phyloP scores from a whole-genome alignment of 92 coral and sea anemone species.

The Parazoanthus swiftii region DNA sequence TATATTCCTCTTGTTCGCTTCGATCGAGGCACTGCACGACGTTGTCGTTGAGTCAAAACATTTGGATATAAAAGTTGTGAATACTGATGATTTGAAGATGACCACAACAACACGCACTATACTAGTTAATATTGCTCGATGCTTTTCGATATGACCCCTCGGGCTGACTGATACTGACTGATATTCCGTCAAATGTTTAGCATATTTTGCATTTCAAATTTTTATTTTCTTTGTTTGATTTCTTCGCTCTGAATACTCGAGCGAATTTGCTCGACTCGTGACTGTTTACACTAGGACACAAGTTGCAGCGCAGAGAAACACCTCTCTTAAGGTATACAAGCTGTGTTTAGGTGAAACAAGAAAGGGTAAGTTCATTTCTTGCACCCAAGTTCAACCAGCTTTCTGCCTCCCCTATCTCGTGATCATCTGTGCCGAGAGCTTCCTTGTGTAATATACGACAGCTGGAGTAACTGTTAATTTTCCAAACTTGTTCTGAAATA shows the following conservation, averaged over 20 bases:
- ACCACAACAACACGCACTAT: not conserved
- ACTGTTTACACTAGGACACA: not conserved
- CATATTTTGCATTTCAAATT: slow-evolving; percentile 44
- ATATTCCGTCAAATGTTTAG: not conserved
- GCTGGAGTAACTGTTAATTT: not conserved
- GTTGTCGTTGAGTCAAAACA: not conserved
- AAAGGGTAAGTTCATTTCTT: slow-evolving; percentile 8
- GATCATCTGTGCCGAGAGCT: not conserved
- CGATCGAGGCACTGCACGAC: not conserved
- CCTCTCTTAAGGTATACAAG: not conserved
- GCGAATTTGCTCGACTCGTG: slow-evolving; percentile 5
- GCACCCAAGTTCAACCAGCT: not conserved
- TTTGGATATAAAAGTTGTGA: not conserved
- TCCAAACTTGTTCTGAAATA: not conserved
- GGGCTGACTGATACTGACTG: not conserved
- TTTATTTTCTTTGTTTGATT: slow-evolving; percentile 36
- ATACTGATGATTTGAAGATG: not conserved
- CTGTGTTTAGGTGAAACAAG: not conserved
- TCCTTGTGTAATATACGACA: not conserved
- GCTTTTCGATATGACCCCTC: not conserved
- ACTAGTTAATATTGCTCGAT: not conserved
- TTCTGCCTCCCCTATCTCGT: not conserved
- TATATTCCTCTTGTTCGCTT: not conserved
- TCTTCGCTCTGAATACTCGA: slow-evolving; percentile 24
- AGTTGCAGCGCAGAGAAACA: not conserved